Evolutionary conservation across 2,113 vertebrate genomes (phyloP).

Genomic region (Motacilla alba): DNA sequence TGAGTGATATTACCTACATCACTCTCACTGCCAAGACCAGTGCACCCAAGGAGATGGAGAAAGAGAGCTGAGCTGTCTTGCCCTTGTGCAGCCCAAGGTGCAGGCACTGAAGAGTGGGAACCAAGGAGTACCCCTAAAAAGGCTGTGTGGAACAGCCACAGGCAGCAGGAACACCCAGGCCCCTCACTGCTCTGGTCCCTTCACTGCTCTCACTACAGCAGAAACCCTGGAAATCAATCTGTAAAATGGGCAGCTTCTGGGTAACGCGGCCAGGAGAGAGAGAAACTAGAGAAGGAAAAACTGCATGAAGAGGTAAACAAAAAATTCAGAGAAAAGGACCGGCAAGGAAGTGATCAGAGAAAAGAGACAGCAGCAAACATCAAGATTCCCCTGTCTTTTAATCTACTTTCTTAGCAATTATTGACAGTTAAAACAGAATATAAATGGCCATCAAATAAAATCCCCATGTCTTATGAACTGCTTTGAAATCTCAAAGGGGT

Average conservation of each 20-base stretch:
- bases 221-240: not conserved
- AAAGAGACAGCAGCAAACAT: not conserved
- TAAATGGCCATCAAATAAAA: not conserved
- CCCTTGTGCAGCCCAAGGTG: not conserved
- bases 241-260: not conserved
- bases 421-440: not conserved
- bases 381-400: not conserved
- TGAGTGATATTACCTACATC: not conserved
- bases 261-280: not conserved
- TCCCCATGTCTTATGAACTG: not conserved
- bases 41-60: not conserved
- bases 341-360: not conserved
- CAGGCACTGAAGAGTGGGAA: not conserved
- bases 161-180: not conserved
- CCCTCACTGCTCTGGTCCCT: not conserved
- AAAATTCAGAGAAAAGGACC: not conserved
- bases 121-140: not conserved
- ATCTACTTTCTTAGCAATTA: not conserved
- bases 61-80: not conserved
- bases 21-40: not conserved
- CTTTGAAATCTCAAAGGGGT: not conserved
- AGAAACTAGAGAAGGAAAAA: not conserved
- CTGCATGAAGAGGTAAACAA: not conserved
- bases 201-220: not conserved
- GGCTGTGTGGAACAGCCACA: not conserved